phyloP scores from a whole-genome alignment of 2,113 vertebrate species.

The Cygnus buccinator region DNA sequence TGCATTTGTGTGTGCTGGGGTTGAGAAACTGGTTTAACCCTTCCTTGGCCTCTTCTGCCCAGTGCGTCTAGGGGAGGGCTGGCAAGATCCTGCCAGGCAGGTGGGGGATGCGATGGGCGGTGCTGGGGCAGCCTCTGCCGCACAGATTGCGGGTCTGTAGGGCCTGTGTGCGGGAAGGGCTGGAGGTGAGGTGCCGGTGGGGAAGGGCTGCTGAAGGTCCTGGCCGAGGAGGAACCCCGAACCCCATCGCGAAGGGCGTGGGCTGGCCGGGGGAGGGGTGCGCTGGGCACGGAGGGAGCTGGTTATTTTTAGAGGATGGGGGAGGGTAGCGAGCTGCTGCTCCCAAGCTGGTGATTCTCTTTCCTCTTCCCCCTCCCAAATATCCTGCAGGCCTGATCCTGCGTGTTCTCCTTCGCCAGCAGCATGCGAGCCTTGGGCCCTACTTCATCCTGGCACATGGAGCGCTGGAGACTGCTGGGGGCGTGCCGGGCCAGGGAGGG shows the following conservation, averaged over 20 bases:
- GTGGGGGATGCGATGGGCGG: not conserved
- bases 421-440: not conserved
- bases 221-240: not conserved
- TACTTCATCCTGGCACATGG: fast-evolving
- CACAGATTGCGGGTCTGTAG: not conserved
- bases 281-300: not conserved
- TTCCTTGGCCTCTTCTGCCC: not conserved
- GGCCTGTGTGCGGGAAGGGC: not conserved
- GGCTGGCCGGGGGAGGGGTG: not conserved
- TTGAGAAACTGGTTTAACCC: fast-evolving
- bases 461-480: not conserved
- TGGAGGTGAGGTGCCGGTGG: not conserved
- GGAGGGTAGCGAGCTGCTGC: slow-evolving; percentile 25
- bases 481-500: not conserved
- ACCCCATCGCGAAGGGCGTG: not conserved
- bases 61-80: not conserved
- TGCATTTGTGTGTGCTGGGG: not conserved
- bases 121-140: not conserved
- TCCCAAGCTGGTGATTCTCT: not conserved
- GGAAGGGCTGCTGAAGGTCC: too few species aligned
- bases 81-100: too few species aligned
- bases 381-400: not conserved
- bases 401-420: not conserved
- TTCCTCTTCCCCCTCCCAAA: not conserved
- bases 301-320: slow-evolving; percentile 50